These are phyloP conservation scores for Erebia epiphron DNA, from an alignment of 2,888 invertebrate species.

Conservation along the genomic window DNA sequence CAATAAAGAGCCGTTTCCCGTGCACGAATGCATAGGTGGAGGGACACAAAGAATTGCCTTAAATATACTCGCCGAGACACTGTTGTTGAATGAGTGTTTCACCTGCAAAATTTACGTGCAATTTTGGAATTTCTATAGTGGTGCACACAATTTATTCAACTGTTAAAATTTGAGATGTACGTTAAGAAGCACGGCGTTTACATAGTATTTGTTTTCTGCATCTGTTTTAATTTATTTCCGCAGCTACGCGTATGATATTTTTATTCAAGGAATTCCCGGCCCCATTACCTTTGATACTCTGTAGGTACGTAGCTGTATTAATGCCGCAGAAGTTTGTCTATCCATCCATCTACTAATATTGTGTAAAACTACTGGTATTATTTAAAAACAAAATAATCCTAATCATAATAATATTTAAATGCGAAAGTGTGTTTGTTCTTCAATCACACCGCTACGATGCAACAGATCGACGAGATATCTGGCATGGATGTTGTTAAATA, in stretches of 20 bases:
- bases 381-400: too few species aligned
- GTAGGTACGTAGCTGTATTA: too few species aligned
- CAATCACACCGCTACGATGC: too few species aligned
- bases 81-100: conserved; percentile 45
- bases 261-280: background rate
- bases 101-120: conserved; percentile 48
- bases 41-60: conserved; percentile 43
- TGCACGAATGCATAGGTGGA: conserved; percentile 28
- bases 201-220: conserved; percentile 12
- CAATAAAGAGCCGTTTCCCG: conserved; percentile 45
- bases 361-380: too few species aligned
- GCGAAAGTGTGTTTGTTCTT: too few species aligned
- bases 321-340: too few species aligned
- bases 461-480: too few species aligned
- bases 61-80: conserved; percentile 53
- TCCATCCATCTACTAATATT: too few species aligned
- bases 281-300: background rate
- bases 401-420: too few species aligned
- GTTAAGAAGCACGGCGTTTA: background rate
- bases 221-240: conserved; percentile 7
- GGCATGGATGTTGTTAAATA: too few species aligned
- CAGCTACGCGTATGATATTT: background rate
- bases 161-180: conserved; percentile 25
- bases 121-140: conserved; percentile 39
- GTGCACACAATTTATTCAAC: conserved; percentile 26